Evolutionary conservation across 1,140 invertebrate genomes (phyloP).

Genomic region (Charaxes varanes): DNA sequence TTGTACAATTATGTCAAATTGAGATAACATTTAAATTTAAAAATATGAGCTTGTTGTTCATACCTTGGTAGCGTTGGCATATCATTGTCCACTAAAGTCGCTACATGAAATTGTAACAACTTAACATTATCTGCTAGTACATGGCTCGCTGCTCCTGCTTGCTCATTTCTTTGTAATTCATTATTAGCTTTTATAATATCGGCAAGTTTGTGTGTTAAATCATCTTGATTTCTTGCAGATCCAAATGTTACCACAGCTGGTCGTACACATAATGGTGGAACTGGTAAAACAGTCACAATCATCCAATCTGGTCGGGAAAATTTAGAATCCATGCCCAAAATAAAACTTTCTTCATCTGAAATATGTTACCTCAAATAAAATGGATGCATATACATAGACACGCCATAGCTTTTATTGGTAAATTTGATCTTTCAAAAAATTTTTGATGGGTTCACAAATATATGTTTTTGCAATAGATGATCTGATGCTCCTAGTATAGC

Average conservation of each 20-base stretch:
- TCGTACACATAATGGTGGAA: constrained; percentile 93
- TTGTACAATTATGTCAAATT: too few species aligned
- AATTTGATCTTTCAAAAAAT: too few species aligned
- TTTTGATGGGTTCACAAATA: too few species aligned
- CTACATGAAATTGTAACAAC: constrained; percentile 99
- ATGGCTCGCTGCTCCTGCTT: constrained; percentile 96
- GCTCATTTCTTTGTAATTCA: constrained; percentile 95
- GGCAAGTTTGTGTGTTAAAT: constrained; percentile 98
- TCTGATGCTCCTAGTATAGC: too few species aligned
- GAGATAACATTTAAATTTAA: not conserved
- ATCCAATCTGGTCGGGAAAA: constrained; percentile 99
- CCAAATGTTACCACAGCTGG: constrained; percentile 99
- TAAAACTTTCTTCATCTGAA: constrained; percentile 94
- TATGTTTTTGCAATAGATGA: too few species aligned
- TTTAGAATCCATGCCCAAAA: constrained; percentile 96
- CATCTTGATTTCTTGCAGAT: constrained; percentile 98
- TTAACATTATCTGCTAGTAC: constrained; percentile 98
- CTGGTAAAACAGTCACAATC: constrained; percentile 97
- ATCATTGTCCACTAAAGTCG: constrained; percentile 98
- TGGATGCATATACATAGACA: too few species aligned
- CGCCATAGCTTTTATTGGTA: too few species aligned
- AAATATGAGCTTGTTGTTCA: constrained; percentile 26
- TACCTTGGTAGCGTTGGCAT: constrained; percentile 96
- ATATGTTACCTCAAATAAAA: too few species aligned
- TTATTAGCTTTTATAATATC: constrained; percentile 99